A percentile compares a stretch with the other conserved stretches of the same genome.
Evolutionary conservation across 2,113 vertebrate genomes (phyloP).

Genomic region (Amblyornis subalaris): DNA sequence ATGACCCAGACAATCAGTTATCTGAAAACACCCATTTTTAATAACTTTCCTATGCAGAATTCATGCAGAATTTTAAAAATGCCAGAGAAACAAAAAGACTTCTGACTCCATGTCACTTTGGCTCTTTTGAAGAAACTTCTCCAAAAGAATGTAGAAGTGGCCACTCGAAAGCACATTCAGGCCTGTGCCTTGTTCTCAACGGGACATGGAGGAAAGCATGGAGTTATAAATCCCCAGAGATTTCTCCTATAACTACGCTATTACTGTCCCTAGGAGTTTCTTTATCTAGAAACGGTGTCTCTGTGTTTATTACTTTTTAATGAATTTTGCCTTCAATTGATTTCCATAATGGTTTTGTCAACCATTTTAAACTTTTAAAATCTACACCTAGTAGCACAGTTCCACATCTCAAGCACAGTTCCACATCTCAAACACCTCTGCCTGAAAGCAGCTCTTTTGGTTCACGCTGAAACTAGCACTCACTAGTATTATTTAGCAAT

Average conservation of each 20-base stretch:
- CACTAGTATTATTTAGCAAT: background rate
- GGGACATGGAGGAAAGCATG: background rate
- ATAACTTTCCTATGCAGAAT: background rate
- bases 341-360: background rate
- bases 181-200: background rate
- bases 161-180: background rate
- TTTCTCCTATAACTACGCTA: background rate
- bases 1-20: background rate
- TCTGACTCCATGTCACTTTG: background rate
- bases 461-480: background rate
- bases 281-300: background rate
- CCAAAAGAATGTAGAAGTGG: background rate
- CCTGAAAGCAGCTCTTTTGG: background rate
- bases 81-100: background rate
- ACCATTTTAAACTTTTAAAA: background rate
- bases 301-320: background rate
- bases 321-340: background rate
- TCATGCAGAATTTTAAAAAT: background rate
- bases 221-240: background rate
- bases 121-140: background rate
- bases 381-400: background rate
- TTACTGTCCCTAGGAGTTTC: background rate
- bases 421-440: background rate
- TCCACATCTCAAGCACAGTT: background rate
- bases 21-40: background rate